Evolutionary conservation across 2,888 invertebrate species (phyloP), one percentile per base, ranked within the genome.

Genomic region (Tenthredo amoena): DNA sequence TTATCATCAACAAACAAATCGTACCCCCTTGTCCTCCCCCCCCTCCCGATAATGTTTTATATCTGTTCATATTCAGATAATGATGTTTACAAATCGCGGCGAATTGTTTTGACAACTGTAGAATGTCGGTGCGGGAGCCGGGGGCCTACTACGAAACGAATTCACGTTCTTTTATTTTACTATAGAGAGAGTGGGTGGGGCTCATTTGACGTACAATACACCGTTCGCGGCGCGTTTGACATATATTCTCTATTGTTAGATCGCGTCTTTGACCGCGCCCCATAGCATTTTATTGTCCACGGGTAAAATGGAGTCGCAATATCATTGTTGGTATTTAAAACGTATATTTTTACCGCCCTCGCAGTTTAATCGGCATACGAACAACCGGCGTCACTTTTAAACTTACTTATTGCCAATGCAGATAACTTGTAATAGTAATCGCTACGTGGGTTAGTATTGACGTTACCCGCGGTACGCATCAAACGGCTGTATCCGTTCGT

Each of bases 241-340:
- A 81, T 31, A 77, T 26, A 58, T 81, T 65, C 15, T 62, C 10
- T 81, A 40, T 77, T 62, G 81, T 81, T 62, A 40, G 65, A 58
- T 62, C 40, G 50, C 43, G 81, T 81, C 81, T 58, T 74, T 62
- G 81, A 81, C 81, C 81, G 81, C 81, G 62, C 81, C 81, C 81
- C 47, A 40, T 65, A 40, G 7, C 4, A 15, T 55, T 77, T 55
- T 50, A 43, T 77, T 12, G 18, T 50, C 55, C 68, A 31, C 18
- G 68, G 34, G 62, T 31, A 7, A 3, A 18, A 18, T 1, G 68
- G 7, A 26, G 6, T 18, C 34, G 68, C 68, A 34, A 34, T 31
- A 26, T 68, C 65, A 58, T 68, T 68, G 26, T 26, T 26, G 10
- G 10, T 26, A 62, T 62, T 62, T 26, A 62, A 62, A 62, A 26